Percentiles rank a stretch among this genome's conserved stretches.
These are phyloP conservation scores for Pocillopora meandrina DNA, from an alignment of 92 coral and sea anemone genomes.

Conservation along the genomic window DNA sequence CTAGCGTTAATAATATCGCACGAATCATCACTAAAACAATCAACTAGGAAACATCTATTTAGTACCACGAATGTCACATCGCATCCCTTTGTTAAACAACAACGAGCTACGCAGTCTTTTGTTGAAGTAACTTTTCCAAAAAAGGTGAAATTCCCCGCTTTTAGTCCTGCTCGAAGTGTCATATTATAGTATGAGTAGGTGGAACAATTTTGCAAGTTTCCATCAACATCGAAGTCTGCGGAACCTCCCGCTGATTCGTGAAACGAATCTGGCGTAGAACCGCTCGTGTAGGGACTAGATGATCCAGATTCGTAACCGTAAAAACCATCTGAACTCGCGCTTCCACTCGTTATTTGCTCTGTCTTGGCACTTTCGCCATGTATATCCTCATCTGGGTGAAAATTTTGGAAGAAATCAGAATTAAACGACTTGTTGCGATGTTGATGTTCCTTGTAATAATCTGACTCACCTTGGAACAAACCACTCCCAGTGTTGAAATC, in stretches of 20 bases:
- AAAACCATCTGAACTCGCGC: background rate
- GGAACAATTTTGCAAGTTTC: background rate
- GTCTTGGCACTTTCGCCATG: conserved; percentile 16
- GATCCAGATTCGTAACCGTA: background rate
- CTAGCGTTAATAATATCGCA: conserved; percentile 63
- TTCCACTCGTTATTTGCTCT: background rate
- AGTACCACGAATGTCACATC: conserved; percentile 79
- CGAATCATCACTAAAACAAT: conserved; percentile 42
- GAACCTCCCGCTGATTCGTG: background rate
- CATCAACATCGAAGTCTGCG: background rate
- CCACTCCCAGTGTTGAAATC: background rate
- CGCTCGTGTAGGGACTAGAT: background rate
- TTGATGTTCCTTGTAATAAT: background rate
- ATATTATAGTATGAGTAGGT: conserved; percentile 48
- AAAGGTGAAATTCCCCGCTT: conserved; percentile 75
- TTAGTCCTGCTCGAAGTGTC: conserved; percentile 78
- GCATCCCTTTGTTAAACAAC: conserved; percentile 68
- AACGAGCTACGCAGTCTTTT: conserved; percentile 68
- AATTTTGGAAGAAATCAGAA: background rate
- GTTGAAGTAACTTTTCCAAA: conserved; percentile 62
- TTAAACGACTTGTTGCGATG: background rate
- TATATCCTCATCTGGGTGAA: background rate
- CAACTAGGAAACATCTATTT: conserved; percentile 76
- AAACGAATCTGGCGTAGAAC: background rate
- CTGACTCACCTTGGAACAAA: conserved; percentile 15